Evolutionary conservation across 2,888 invertebrate species (phyloP), one percentile per base, ranked within the genome.

Genomic region (Catonia carolina): DNA sequence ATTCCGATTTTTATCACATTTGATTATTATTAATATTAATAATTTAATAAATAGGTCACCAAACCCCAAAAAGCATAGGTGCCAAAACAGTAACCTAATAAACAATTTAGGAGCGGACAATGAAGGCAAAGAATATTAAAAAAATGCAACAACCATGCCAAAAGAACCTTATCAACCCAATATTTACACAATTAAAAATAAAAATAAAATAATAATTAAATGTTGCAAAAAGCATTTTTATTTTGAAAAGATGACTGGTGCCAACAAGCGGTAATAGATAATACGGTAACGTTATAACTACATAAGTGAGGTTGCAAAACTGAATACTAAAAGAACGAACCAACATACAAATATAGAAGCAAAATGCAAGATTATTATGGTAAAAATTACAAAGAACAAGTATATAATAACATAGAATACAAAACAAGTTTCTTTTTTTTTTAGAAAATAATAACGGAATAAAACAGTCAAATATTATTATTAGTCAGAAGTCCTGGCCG

Each of bases 71-170:
- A 58, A 58, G 54, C 54, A 49, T 27, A 53, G 48, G 36, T 41
- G 54, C 45, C 45, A 45, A 45, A 45, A 45, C 45, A 45, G 45
- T 45, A 45, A 45, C 45, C 45, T 45, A 58, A 50, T 45, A 58
- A n/a, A n/a, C n/a, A n/a, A 58, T 58, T 58, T 54, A 50, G 54
- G 58, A 49, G 45, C 45, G 39, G 48, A 54, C 50, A 58, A 53
- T 53, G 53, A 50, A 58, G 53, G 58, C 58, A 53, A 57, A 49
- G 52, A 49, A 52, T 52, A 50, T 39, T 52, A 39, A 52, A 27
- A 27, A 27, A 54, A 54, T 54, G 53, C 58, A 58, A 58, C 58
- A 58, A 58, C 54, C 58, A 58, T 58, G 58, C 58, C 54, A 39
- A 52, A 51, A 52, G 22, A 50, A 52, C 58, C 59, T 57, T 33